Evolutionary conservation across 1,140 invertebrate genomes (phyloP), one percentile per base, ranked within the genome.

Genomic region (Mylabris phalerata): DNA sequence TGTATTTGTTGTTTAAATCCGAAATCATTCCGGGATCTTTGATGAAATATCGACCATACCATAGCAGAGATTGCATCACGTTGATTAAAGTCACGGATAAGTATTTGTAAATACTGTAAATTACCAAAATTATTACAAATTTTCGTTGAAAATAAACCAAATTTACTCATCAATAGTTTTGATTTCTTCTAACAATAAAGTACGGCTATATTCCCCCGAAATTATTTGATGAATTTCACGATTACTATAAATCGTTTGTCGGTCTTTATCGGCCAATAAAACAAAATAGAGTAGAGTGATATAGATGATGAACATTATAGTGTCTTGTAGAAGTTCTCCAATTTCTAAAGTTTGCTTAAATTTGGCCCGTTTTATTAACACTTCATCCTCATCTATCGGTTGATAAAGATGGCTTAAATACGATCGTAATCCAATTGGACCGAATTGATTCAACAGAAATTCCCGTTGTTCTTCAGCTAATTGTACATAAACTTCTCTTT

Each of bases 241-340:
- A 46, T 65, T 45, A 47, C 48, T 67, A 9, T 49, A 41, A 27
- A 55, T 26, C 0, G 52, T 55, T 27, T 62, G 45, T 0, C 50
- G 11, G 19, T 70, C 60, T 46, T 55, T 60, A 44, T 68, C 61
- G 7, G 60, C 55, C 24, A 64, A 45, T 38, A 70, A 45, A 7
- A 68, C 50, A 4, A 62, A 38, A 56, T 67, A 70, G 1, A 70
- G 49, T 9, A 70, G 44, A 7, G 52, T 44, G 3, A 68, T 60
- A 45, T 70, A 70, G 6, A 67, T 38, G 4, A 42, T 41, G 39
- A 68, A 67, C 63, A 68, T 65, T 1, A 62, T 47, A 10, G 67
- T 52, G 48, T 70, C 66, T 50, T 64, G 48, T 2, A 68, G 25
- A 5, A 64, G 49, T 48, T 63, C 54, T 9, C 48, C 32, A 9